Conservation (phyloP, 2,888 invertebrate species). For the Norana najaformis region DNA sequence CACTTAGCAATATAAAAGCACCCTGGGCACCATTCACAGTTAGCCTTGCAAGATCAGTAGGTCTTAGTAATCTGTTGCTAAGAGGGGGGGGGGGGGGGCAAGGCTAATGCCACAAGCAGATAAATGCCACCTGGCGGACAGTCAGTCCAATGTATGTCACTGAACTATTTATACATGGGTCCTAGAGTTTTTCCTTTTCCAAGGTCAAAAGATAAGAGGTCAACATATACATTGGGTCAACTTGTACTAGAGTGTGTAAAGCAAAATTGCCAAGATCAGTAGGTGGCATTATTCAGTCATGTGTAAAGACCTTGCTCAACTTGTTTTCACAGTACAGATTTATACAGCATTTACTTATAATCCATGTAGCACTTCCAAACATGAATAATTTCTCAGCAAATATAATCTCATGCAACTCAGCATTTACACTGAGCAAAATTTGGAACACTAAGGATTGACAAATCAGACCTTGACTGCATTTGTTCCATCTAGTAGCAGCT, state of each 20-base stretch:
- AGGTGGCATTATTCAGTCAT: neutral
- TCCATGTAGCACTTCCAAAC: neutral
- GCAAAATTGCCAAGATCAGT: neutral
- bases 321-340: neutral
- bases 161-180: no score
- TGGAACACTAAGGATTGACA: neutral
- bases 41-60: no score
- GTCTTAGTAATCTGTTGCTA: no score
- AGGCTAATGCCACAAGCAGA: no score
- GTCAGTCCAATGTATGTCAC: no score
- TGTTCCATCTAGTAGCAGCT: constrained; percentile 66
- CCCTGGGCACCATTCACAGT: no score
- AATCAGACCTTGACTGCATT: constrained; percentile 59
- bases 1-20: no score
- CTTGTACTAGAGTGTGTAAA: neutral
- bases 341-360: neutral
- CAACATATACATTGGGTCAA: neutral
- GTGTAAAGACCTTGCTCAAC: neutral
- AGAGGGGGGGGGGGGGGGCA: no score
- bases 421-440: neutral
- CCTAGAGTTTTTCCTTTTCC: no score
- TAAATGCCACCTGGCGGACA: no score
- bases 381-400: neutral
- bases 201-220: no score
- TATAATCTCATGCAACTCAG: neutral